A percentile compares a stretch with the other conserved stretches of the same genome.
Conservation (phyloP, 1,140 invertebrate genomes). For the Heliothis subflexa region DNA sequence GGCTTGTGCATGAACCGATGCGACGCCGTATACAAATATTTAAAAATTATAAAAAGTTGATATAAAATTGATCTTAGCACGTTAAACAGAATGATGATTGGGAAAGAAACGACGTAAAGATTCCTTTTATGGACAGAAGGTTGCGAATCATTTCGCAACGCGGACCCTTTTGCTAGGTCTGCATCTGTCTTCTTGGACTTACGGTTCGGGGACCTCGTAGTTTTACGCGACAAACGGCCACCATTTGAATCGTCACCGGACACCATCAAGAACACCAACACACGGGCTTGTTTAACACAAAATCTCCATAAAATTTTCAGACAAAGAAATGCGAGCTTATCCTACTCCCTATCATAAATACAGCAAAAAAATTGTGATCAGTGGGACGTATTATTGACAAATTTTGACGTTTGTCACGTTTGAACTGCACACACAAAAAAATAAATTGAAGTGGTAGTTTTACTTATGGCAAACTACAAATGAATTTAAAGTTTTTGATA, state of each 20-base stretch:
- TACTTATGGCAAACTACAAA: background rate
- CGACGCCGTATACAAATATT: conserved; percentile 93
- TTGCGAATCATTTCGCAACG: conserved; percentile 86
- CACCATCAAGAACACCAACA: conserved; percentile 84
- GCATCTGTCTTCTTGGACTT: conserved; percentile 84
- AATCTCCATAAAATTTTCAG: conserved; percentile 77
- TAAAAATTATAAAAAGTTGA: conserved; percentile 94
- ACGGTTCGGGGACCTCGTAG: conserved; percentile 84
- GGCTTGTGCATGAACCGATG: conserved; percentile 89
- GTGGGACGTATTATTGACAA: conserved; percentile 76
- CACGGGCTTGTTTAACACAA: conserved; percentile 72
- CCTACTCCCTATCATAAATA: conserved; percentile 75
- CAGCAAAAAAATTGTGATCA: conserved; percentile 69
- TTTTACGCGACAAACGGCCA: conserved; percentile 85
- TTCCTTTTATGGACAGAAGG: conserved; percentile 94
- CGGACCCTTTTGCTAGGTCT: conserved; percentile 84
- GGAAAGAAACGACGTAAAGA: conserved; percentile 94
- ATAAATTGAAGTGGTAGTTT: conserved; percentile 14
- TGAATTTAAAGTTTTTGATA: too few relatives aligned
- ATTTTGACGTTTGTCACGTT: conserved; percentile 62
- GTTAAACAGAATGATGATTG: conserved; percentile 94
- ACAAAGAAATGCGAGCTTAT: conserved; percentile 79
- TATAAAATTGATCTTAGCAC: conserved; percentile 92
- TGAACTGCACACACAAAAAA: conserved; percentile 32
- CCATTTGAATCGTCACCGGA: conserved; percentile 86